Conservation (phyloP, 2,113 vertebrate species). For the Piaya cayana region DNA sequence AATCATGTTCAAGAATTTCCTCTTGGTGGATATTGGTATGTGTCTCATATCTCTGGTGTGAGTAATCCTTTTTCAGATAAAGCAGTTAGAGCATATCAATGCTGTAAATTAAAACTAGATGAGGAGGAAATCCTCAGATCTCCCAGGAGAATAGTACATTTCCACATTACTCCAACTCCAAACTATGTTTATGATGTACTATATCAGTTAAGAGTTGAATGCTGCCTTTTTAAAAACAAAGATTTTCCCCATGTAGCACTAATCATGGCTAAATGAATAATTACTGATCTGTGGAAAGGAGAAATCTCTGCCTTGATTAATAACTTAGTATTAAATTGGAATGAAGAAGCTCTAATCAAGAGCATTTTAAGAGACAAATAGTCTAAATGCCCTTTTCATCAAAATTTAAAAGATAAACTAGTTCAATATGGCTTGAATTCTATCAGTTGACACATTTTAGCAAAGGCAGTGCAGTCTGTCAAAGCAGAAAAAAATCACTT, state of each 20-base stretch:
- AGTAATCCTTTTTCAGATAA: neutral
- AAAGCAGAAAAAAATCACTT: neutral
- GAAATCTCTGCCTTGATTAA: constrained; percentile 1
- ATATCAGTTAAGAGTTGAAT: neutral
- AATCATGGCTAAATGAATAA: neutral
- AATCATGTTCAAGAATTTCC: neutral
- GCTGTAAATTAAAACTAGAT: constrained; percentile 4
- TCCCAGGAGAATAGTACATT: neutral
- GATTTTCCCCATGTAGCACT: neutral
- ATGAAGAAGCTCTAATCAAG: neutral
- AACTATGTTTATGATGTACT: neutral
- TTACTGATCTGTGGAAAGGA: neutral
- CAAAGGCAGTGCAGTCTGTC: neutral
- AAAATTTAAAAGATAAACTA: neutral
- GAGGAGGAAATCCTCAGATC: neutral
- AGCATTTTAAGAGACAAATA: neutral
- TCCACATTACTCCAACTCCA: neutral
- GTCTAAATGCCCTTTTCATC: neutral
- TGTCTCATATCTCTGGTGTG: neutral
- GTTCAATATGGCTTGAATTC: neutral
- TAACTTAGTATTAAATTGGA: neutral
- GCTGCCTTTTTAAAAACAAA: neutral
- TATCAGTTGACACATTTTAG: neutral
- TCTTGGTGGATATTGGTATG: neutral
- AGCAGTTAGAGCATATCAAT: neutral